Conservation (phyloP, 1,140 invertebrate genomes). For the Tribolium madens region DNA sequence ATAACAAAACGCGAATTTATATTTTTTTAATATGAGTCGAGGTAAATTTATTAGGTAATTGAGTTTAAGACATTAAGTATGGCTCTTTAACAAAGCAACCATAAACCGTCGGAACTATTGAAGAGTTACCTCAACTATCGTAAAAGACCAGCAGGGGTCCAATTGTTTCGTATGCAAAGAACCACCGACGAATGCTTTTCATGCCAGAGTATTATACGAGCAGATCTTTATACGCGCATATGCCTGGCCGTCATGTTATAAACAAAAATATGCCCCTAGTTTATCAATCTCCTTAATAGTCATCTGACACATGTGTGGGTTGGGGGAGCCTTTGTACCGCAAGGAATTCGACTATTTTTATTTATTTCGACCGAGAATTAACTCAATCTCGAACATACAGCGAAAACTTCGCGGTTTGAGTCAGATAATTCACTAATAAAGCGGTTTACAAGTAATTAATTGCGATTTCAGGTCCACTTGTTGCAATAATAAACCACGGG, state of each 20-base stretch:
- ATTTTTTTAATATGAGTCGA: not conserved
- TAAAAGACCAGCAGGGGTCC: conserved; percentile 56
- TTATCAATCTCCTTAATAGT: conserved; percentile 44
- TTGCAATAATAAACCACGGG: too few relatives aligned
- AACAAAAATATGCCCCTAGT: conserved; percentile 44
- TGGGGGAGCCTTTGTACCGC: conserved; percentile 5
- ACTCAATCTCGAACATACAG: not conserved
- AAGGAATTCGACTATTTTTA: conserved; percentile 7
- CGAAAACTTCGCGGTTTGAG: too few relatives aligned
- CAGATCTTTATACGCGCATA: conserved; percentile 29
- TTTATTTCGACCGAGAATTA: not conserved
- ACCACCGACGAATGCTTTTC: conserved; percentile 54
- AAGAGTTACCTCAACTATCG: conserved; percentile 50
- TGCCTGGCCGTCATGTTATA: conserved; percentile 33
- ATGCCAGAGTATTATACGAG: conserved; percentile 37
- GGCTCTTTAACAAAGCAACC: conserved; percentile 53
- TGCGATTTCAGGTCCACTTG: too few relatives aligned
- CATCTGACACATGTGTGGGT: conserved; percentile 33
- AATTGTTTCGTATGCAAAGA: conserved; percentile 60
- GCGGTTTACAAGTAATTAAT: too few relatives aligned
- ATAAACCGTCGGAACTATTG: conserved; percentile 56
- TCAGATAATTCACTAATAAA: too few relatives aligned
- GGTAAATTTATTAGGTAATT: conserved; percentile 53
- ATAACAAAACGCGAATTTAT: not conserved
- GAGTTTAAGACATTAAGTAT: conserved; percentile 45